Evolutionary conservation across 2,797 vertebrate species (phyloP), one percentile per base, ranked within the genome.

Genomic region (Limosa lapponica): DNA sequence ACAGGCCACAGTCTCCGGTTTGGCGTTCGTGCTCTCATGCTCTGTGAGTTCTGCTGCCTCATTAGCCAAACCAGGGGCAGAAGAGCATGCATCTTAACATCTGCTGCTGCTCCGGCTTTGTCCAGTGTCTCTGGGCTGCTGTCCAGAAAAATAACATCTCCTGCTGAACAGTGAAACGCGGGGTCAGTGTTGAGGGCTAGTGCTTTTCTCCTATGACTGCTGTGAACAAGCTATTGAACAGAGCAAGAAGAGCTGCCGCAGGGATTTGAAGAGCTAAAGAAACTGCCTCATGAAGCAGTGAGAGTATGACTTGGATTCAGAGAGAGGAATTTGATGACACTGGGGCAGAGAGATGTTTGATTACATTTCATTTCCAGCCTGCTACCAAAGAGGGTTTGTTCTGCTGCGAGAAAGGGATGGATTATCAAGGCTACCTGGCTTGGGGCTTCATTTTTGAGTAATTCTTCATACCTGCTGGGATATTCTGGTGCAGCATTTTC

Each of bases 71-170:
- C 34, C 87, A 62, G 41, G 82, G 83, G 83, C 92, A 91, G 65
- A 69, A 78, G 71, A 92, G 82, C 92, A 69, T 64, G 90, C 82
- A 90, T 92, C 87, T 28, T 32, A 93, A 85, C 93, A 95, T 88
- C 90, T 89, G 87, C 92, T 95, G 81, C 95, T 95, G 65, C 82
- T 87, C 65, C 2, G 17, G 89, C 77, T 95, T 88, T 96, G 86
- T 87, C 81, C 83, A 69, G 57, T 67, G 51, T 89, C 93, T 90
- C 82, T 91, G 83, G 94, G 95, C 89, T 94, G 80, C 77, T 94
- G 82, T 90, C 96, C 95, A 95, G 91, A 62, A 92, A 94, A 95
- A 93, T 78, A 90, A 89, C 82, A 28, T 85, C 90, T 89, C 79
- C 89, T 89, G 79, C 94, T 79, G 87, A 82, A 51, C 74, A n/a